Evolutionary conservation across 2,113 vertebrate species (phyloP).

Genomic region (Shinisaurus crocodilurus): DNA sequence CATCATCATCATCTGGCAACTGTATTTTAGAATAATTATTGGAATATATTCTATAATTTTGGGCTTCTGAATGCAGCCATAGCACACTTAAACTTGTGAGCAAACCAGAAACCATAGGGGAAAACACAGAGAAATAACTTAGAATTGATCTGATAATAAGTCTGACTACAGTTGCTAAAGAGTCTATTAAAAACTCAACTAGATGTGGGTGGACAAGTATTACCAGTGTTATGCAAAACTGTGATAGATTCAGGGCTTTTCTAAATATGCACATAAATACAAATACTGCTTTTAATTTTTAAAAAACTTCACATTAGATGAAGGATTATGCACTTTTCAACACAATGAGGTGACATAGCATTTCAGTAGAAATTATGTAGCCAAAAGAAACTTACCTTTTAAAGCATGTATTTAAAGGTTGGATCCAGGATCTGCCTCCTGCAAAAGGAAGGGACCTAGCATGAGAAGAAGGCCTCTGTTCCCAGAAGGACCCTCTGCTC

Average conservation of each 20-base stretch:
- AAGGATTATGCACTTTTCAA: background rate
- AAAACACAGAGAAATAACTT: no score
- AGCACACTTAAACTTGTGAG: background rate
- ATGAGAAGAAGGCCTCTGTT: no score
- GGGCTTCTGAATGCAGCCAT: background rate
- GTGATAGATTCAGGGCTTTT: background rate
- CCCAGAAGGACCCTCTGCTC: no score
- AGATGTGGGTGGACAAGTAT: background rate
- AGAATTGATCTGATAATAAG: background rate
- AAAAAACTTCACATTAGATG: background rate
- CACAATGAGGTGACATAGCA: background rate
- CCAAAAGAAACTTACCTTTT: background rate
- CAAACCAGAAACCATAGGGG: background rate
- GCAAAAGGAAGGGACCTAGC: no score
- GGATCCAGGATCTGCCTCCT: no score
- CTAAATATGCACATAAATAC: background rate
- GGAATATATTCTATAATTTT: background rate
- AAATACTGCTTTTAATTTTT: background rate
- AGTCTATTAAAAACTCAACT: background rate
- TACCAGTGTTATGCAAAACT: background rate
- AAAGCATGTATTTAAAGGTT: background rate
- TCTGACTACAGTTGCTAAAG: background rate
- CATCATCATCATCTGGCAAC: background rate
- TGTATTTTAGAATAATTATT: background rate
- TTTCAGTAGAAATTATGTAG: background rate